Base-by-base conservation (phyloP, 2,113 vertebrate species). In the Scartelaos histophorus region DNA sequence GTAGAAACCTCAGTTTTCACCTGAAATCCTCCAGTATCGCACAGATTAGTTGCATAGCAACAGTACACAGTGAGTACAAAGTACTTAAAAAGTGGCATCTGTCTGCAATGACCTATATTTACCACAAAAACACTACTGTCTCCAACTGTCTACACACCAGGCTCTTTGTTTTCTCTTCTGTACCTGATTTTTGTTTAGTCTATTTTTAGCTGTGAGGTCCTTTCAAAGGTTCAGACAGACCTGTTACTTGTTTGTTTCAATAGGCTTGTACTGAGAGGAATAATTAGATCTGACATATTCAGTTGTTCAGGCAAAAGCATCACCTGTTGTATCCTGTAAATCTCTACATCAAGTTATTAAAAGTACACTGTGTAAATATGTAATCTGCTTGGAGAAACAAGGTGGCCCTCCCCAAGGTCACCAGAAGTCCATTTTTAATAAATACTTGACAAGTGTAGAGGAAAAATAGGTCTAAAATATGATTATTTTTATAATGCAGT, bases 1-100 rank as follows among this genome's bases (percentile, higher is more conserved):
- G 60, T 34, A 34, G 29, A 34, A 35, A 62, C 6, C 29, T 15
- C 60, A 35, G 6, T 4, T 61, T 61, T 34, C 58, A 35, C 60
- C 58, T 34, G 13, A 61, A 25, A 29, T 13, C 57, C 25, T 29
- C 46, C 60, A 62, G 25, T 29, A 62, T 62, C 29, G 3, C 7
- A 34, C 58, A 62, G 60, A 13, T 62, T 62, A 34, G 60, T 62
- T 62, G 60, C 60, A 62, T 62, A 62, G 60, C 60, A 62, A 62
- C 60, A 35, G 60, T 62, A 62, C 29, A 62, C 60, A 62, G 25
- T 35, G 29, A 35, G 60, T 19, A 62, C 60, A 62, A 62, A 62
- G 60, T 34, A 19, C 29, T 35, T 62, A 34, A 62, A 62, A 62
- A 62, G 57, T 62, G 60, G 25, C 60, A 38, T 19, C 25, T 13